Evolutionary conservation across 2,888 invertebrate species (phyloP).

Genomic region (Dione vanillae): DNA sequence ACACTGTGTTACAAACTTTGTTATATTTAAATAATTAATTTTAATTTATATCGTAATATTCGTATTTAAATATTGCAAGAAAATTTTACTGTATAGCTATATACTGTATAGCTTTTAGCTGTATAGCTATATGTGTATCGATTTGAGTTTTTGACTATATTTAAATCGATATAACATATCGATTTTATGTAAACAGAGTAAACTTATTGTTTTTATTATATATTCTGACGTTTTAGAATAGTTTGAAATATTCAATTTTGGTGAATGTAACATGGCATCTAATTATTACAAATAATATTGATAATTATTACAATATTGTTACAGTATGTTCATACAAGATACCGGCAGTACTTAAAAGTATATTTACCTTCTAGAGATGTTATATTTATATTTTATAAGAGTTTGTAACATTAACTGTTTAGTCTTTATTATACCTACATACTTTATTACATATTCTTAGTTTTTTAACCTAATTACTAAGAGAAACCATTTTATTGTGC

Average conservation of each 20-base stretch:
- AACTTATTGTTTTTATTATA: not conserved
- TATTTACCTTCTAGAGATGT: not conserved
- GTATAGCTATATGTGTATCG: not conserved
- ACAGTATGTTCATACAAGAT: not conserved
- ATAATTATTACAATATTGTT: not conserved
- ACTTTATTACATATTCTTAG: not conserved
- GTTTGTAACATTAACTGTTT: not conserved
- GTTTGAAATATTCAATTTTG: not conserved
- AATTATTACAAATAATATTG: not conserved
- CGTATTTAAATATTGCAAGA: not conserved
- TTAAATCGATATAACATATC: not conserved
- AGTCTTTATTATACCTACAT: not conserved
- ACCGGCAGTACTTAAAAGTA: constrained; percentile 12
- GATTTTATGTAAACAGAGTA: not conserved
- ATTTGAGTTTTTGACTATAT: not conserved
- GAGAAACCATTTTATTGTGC: no score
- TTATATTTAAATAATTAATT: not conserved
- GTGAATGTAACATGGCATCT: not conserved
- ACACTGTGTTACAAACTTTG: not conserved
- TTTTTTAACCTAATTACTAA: not conserved
- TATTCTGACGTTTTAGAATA: not conserved
- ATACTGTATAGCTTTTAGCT: no score
- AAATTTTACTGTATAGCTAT: constrained; percentile 2
- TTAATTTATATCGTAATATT: not conserved
- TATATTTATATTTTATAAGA: not conserved